phyloP scores from a whole-genome alignment of 92 coral and sea anemone genomes.

The Montipora capitata region DNA sequence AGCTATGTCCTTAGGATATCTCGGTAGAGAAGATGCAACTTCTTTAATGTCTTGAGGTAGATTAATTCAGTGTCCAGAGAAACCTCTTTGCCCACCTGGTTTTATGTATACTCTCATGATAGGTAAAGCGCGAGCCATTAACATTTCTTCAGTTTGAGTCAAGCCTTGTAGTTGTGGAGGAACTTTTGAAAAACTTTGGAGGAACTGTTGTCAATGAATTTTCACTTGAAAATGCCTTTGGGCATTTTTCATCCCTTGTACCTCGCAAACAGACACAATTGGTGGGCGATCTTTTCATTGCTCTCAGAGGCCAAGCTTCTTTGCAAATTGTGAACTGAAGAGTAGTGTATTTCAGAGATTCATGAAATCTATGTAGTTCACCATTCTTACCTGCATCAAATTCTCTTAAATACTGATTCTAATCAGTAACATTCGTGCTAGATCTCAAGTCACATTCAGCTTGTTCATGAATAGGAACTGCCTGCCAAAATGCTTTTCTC shows the following conservation, averaged over 20 bases:
- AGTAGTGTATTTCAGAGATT: slow-evolving; percentile 55
- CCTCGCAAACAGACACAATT: slow-evolving; percentile 57
- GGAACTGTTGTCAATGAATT: slow-evolving; percentile 37
- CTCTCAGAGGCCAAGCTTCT: slow-evolving; percentile 68
- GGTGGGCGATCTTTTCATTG: slow-evolving; percentile 35
- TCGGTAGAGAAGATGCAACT: slow-evolving; percentile 65
- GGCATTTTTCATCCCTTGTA: background rate
- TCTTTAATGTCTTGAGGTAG: slow-evolving; percentile 64
- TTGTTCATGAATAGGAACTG: background rate
- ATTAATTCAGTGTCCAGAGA: slow-evolving; percentile 29
- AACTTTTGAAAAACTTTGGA: slow-evolving; percentile 50
- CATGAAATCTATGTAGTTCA: slow-evolving; percentile 44
- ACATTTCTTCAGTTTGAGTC: slow-evolving; percentile 52
- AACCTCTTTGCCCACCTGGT: too few relatives aligned
- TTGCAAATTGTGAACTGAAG: slow-evolving; percentile 70
- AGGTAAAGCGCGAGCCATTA: slow-evolving; percentile 33
- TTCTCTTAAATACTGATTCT: slow-evolving; percentile 50
- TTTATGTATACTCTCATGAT: slow-evolving; percentile 67
- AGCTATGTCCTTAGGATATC: slow-evolving; percentile 67
- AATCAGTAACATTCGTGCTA: slow-evolving; percentile 1
- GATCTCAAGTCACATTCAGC: background rate
- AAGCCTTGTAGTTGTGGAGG: slow-evolving; percentile 48
- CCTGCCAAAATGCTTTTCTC: background rate
- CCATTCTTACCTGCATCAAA: slow-evolving; percentile 62
- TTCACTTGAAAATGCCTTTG: slow-evolving; percentile 1